These are phyloP conservation scores for Dendrophyllia cribrosa DNA, from an alignment of 64 coral and sea anemone species.

Conservation along the genomic window DNA sequence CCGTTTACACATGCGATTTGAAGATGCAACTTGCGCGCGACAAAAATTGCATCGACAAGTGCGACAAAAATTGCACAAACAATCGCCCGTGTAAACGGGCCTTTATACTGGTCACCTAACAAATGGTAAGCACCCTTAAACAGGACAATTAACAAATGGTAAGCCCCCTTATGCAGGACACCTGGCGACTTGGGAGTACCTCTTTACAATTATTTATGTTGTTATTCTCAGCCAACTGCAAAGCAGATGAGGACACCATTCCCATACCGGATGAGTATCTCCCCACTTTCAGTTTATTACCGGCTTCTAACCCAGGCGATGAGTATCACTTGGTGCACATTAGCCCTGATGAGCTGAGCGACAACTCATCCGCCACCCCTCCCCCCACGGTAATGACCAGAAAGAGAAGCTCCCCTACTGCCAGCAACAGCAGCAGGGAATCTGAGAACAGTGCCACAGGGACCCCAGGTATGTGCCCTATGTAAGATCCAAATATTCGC, in stretches of 20 bases:
- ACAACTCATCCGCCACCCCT: constrained; percentile 1
- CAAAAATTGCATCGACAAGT: too few relatives aligned
- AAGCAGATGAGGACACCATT: not conserved
- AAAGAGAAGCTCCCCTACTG: constrained; percentile 41
- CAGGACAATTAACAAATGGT: too few relatives aligned
- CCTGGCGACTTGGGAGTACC: too few relatives aligned
- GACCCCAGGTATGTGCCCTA: not conserved
- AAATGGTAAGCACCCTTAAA: too few relatives aligned
- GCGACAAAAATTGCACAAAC: too few relatives aligned
- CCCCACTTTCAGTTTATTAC: not conserved
- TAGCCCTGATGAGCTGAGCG: constrained; percentile 15
- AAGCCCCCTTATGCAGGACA: too few relatives aligned
- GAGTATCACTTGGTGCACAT: constrained; percentile 48
- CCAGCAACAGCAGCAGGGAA: not conserved
- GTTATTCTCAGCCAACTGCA: not conserved
- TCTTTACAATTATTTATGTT: not conserved
- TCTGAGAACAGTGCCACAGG: constrained; percentile 23
- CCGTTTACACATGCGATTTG: too few relatives aligned
- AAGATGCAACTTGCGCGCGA: too few relatives aligned
- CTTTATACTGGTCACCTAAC: too few relatives aligned
- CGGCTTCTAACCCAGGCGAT: not conserved
- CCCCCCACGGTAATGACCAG: constrained; percentile 20
- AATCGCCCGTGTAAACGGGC: too few relatives aligned
- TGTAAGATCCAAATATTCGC: too few relatives aligned
- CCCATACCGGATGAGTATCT: not conserved